Evolutionary conservation across 2,888 invertebrate genomes (phyloP).

Genomic region (Meteorus cinctellus): DNA sequence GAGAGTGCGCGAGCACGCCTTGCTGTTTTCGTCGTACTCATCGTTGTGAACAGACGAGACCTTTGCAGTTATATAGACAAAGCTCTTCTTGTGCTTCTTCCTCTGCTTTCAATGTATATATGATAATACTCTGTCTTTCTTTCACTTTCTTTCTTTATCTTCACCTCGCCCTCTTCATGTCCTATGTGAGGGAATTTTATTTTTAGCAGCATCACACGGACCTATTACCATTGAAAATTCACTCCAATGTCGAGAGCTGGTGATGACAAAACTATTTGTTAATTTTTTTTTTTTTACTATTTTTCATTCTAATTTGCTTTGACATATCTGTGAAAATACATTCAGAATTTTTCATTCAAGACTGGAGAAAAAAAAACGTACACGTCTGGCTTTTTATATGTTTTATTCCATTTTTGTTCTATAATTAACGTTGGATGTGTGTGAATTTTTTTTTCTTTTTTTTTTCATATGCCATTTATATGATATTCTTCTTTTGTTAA

Average conservation of each 20-base stretch:
- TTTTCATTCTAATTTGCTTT: background rate
- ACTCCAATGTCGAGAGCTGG: constrained; percentile 18
- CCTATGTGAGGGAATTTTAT: constrained; percentile 15
- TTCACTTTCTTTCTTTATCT: background rate
- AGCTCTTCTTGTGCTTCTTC: constrained; percentile 11
- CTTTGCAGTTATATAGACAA: constrained; percentile 31
- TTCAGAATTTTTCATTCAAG: background rate
- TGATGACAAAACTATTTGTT: constrained; percentile 17
- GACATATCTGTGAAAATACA: background rate
- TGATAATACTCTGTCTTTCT: background rate
- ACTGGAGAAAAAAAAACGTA: no score
- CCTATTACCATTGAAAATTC: constrained; percentile 26
- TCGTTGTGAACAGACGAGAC: constrained; percentile 14
- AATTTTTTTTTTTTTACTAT: constrained; percentile 7
- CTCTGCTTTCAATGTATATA: background rate
- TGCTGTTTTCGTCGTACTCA: background rate
- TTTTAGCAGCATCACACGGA: constrained; percentile 19
- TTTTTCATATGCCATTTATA: no score
- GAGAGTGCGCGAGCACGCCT: background rate
- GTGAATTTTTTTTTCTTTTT: no score
- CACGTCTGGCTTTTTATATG: background rate
- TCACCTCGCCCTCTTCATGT: background rate
- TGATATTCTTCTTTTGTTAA: background rate
- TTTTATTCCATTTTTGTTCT: background rate
- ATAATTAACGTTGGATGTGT: background rate